Evolutionary conservation across 2,113 vertebrate genomes (phyloP).

Genomic region (Petrocephalus microphthalmus): DNA sequence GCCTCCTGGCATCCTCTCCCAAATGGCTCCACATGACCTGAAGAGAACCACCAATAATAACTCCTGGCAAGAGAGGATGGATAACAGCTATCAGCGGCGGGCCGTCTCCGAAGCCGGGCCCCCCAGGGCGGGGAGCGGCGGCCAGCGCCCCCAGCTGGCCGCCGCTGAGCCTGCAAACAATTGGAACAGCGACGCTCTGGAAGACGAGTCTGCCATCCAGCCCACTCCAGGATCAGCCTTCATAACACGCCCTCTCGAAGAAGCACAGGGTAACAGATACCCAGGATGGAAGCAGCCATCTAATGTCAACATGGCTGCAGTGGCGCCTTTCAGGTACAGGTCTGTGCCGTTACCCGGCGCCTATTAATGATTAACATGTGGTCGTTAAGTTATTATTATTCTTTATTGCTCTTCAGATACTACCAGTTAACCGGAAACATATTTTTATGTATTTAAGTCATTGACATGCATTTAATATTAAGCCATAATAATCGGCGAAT

Average conservation of each 20-base stretch:
- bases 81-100: slow-evolving; percentile 37
- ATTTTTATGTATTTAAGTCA: background rate
- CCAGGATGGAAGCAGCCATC: background rate
- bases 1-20: slow-evolving; percentile 36
- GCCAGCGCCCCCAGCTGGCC: slow-evolving; percentile 33
- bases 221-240: slow-evolving; percentile 22
- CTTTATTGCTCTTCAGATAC: background rate
- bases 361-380: background rate
- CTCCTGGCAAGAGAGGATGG: slow-evolving; percentile 44
- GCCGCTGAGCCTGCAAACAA: background rate
- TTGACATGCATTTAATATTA: background rate
- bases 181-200: slow-evolving; percentile 23
- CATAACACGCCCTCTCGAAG: slow-evolving; percentile 36
- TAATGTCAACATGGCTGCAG: slow-evolving; percentile 54
- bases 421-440: background rate
- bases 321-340: slow-evolving; percentile 65
- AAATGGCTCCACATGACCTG: slow-evolving; percentile 43
- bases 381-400: background rate
- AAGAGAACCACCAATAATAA: slow-evolving; percentile 56
- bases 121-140: slow-evolving; percentile 49
- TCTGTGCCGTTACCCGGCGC: slow-evolving; percentile 30
- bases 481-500: background rate
- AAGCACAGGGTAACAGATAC: slow-evolving; percentile 28
- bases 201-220: slow-evolving; percentile 28
- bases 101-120: slow-evolving; percentile 18